These are phyloP conservation scores for Anastatus disparis DNA, from an alignment of 1,140 invertebrate species.

Conservation along the genomic window DNA sequence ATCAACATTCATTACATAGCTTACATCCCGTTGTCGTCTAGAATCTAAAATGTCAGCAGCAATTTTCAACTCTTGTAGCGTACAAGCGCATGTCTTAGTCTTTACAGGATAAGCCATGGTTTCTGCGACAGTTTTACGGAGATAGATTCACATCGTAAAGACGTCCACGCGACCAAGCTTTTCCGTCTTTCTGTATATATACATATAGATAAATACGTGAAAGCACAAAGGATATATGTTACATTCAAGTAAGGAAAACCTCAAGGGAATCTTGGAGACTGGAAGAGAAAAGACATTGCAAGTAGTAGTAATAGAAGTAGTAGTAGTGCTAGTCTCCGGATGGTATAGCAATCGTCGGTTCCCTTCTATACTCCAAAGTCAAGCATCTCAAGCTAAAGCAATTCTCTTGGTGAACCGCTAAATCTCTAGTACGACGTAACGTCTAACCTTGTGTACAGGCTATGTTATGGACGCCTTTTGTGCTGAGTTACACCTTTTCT, in stretches of 20 bases:
- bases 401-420: constrained; percentile 18
- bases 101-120: too few relatives aligned
- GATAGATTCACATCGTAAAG: constrained; percentile 62
- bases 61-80: too few relatives aligned
- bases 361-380: not conserved
- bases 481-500: not conserved
- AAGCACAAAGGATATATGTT: constrained; percentile 51
- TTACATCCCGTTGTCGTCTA: too few relatives aligned
- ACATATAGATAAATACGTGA: too few relatives aligned
- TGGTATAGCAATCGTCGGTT: constrained; percentile 6
- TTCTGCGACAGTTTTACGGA: constrained; percentile 62
- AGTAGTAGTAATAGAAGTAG: too few relatives aligned
- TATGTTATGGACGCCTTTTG: not conserved
- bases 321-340: not conserved
- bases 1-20: too few relatives aligned
- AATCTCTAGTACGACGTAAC: not conserved
- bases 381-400: not conserved
- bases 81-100: too few relatives aligned
- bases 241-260: constrained; percentile 43
- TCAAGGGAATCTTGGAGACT: not conserved
- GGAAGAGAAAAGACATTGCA: not conserved
- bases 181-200: too few relatives aligned
- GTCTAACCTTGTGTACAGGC: not conserved
- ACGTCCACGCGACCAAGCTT: constrained; percentile 55
- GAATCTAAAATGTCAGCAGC: too few relatives aligned